Percentiles rank a stretch among this genome's conserved stretches.
Conservation (phyloP, 2,797 vertebrate genomes). For the Tenualosa ilisha region DNA sequence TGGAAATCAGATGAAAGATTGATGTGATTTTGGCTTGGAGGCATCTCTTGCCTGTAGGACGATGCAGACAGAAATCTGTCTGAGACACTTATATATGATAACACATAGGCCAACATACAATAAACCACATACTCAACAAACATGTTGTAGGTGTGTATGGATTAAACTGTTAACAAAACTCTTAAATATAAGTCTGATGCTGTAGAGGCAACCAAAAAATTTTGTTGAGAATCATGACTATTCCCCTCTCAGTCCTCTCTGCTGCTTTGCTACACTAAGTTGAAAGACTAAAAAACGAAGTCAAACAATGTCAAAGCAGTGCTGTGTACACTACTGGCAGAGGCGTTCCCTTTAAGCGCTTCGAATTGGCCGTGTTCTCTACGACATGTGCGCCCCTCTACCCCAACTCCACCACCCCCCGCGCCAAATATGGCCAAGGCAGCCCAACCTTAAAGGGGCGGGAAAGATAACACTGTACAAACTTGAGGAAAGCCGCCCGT, state of each 20-base stretch:
- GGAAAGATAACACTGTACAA: slow-evolving; percentile 50
- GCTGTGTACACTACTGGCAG: neutral
- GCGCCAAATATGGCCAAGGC: neutral
- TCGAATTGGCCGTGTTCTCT: neutral
- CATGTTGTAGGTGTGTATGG: no score
- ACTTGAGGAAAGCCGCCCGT: slow-evolving; percentile 52
- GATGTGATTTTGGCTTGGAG: neutral
- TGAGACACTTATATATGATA: no score
- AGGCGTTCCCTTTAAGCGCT: neutral
- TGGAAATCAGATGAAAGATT: neutral
- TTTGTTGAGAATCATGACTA: no score
- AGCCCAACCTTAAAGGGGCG: slow-evolving; percentile 57
- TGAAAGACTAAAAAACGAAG: neutral
- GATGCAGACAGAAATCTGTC: neutral
- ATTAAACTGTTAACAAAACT: no score
- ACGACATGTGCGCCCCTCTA: neutral
- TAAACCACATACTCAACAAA: no score
- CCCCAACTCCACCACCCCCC: slow-evolving; percentile 17
- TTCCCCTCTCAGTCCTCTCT: no score
- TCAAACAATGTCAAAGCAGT: neutral
- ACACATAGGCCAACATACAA: no score
- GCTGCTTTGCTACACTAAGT: no score
- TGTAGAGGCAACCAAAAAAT: no score
- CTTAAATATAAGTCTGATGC: no score
- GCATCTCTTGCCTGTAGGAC: no score